A percentile compares a stretch with the other conserved stretches of the same genome.
Conservation (phyloP, 2,797 vertebrate genomes). For the Scolopax bukidnonensis region DNA sequence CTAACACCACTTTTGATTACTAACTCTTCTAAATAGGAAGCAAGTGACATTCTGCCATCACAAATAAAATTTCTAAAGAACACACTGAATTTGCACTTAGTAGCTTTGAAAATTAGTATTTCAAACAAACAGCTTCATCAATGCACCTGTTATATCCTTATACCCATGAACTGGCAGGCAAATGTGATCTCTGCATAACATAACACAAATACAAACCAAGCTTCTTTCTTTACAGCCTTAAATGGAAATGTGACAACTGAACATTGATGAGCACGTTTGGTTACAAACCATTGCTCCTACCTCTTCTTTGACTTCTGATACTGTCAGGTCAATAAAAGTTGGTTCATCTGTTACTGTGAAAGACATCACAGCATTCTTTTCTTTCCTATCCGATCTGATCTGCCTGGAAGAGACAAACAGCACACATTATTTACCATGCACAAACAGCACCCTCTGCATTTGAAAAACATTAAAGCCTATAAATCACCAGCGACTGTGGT, state of each 20-base stretch:
- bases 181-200: background rate
- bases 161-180: background rate
- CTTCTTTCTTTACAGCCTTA: background rate
- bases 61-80: background rate
- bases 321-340: constrained; percentile 86
- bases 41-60: background rate
- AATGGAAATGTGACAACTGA: background rate
- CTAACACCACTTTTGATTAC: background rate
- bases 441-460: background rate
- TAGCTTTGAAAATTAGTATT: background rate
- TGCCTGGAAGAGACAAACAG: constrained; percentile 84
- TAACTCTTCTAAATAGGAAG: background rate
- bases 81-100: background rate
- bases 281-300: constrained; percentile 73
- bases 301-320: constrained; percentile 92
- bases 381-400: constrained; percentile 92
- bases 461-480: background rate
- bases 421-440: background rate
- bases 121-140: background rate
- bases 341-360: constrained; percentile 94
- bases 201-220: background rate
- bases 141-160: background rate
- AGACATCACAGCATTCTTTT: constrained; percentile 94
- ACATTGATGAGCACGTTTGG: background rate
- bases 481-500: background rate